Evolutionary conservation across 2,888 invertebrate genomes (phyloP).

Genomic region (Tubulanus polymorphus): DNA sequence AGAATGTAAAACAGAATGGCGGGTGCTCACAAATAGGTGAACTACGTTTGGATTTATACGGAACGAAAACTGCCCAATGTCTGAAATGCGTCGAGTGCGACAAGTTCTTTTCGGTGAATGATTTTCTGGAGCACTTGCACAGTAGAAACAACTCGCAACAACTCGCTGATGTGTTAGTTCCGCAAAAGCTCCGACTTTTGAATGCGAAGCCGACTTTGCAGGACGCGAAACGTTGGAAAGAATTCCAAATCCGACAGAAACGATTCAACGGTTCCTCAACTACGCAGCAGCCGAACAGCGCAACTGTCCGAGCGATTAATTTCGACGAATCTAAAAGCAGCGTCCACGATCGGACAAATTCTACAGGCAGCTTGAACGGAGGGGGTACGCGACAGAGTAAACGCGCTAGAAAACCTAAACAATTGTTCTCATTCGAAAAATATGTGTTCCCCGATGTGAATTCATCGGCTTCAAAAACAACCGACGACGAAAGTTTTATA

Average conservation of each 20-base stretch:
- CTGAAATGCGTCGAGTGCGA: slow-evolving; percentile 41
- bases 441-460: slow-evolving; percentile 37
- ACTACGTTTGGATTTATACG: not conserved
- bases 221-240: slow-evolving; percentile 32
- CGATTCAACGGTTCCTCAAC: slow-evolving; percentile 7
- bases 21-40: not conserved
- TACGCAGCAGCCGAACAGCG: not conserved
- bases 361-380: slow-evolving; percentile 12
- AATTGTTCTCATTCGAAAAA: slow-evolving; percentile 45
- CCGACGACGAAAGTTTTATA: too few relatives aligned
- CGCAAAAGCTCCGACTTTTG: slow-evolving; percentile 29
- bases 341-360: not conserved
- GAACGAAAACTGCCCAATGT: slow-evolving; percentile 24
- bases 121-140: slow-evolving; percentile 42
- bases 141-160: too few relatives aligned
- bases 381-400: slow-evolving; percentile 42
- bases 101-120: slow-evolving; percentile 36
- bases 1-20: not conserved
- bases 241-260: slow-evolving; percentile 23
- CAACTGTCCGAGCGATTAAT: not conserved
- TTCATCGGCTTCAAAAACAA: too few relatives aligned
- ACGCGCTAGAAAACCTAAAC: slow-evolving; percentile 43
- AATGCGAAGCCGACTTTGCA: slow-evolving; percentile 32
- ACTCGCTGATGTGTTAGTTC: slow-evolving; percentile 26
- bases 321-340: not conserved